Conservation (phyloP, 1,140 invertebrate species). For the Heliothis subflexa region DNA sequence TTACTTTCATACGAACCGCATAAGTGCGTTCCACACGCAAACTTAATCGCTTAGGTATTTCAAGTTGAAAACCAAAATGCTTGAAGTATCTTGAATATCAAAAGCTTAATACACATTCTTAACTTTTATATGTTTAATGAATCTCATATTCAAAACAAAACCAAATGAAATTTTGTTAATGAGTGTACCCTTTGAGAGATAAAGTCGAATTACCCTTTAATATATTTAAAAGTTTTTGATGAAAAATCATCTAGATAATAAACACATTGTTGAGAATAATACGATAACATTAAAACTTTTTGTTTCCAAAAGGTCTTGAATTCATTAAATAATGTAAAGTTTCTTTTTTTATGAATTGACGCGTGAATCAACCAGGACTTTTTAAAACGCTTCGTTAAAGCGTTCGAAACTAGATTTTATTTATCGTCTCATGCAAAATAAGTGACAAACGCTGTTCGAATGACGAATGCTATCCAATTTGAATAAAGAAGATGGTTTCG, state of each 20-base stretch:
- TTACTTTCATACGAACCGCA: too few species aligned
- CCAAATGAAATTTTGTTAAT: constrained; percentile 12
- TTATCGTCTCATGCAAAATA: too few species aligned
- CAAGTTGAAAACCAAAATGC: too few species aligned
- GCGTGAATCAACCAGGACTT: too few species aligned
- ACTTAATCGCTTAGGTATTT: too few species aligned
- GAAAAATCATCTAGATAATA: constrained; percentile 15
- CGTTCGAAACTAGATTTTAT: too few species aligned
- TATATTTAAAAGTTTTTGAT: constrained; percentile 18
- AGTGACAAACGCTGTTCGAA: background rate
- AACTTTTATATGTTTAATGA: constrained; percentile 8
- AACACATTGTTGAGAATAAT: constrained; percentile 23
- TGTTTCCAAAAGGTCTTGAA: background rate
- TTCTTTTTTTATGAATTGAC: too few species aligned
- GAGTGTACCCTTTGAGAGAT: constrained; percentile 11
- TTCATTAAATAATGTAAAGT: too few species aligned
- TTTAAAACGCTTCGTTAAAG: too few species aligned
- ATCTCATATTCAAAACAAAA: constrained; percentile 21
- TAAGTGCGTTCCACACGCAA: too few species aligned
- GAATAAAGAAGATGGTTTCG: background rate
- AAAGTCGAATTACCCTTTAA: constrained; percentile 32
- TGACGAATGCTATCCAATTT: background rate
- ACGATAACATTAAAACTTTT: background rate
- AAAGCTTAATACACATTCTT: background rate
- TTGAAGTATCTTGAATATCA: too few species aligned